These are phyloP conservation scores for Heterocephalus glaber DNA, from an alignment of 2,113 vertebrate species.

Conservation along the genomic window DNA sequence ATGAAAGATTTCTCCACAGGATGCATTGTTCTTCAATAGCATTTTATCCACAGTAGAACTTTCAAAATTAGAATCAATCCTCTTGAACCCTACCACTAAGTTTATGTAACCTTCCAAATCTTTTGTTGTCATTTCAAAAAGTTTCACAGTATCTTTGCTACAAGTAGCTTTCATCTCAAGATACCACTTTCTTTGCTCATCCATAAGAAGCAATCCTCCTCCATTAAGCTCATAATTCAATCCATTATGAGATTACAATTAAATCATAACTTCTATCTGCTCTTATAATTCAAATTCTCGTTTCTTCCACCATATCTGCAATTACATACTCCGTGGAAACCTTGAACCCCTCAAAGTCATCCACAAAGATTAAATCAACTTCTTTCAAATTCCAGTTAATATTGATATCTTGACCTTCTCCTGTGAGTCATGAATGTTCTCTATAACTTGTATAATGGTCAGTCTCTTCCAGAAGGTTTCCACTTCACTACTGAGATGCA, in stretches of 20 bases:
- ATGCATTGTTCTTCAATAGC: background rate
- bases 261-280: background rate
- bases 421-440: background rate
- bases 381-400: background rate
- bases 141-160: background rate
- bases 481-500: background rate
- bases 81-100: background rate
- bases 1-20: background rate
- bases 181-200: background rate
- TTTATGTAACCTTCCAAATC: background rate
- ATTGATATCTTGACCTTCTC: background rate
- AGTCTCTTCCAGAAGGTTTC: background rate
- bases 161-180: background rate
- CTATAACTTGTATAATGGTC: background rate
- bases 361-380: background rate
- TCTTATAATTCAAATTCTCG: background rate
- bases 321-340: background rate
- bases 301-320: background rate
- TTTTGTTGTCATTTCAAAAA: background rate
- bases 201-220: background rate
- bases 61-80: background rate
- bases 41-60: background rate
- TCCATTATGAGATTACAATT: background rate
- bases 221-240: background rate
- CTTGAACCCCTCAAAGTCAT: background rate